These are phyloP conservation scores for Drosophila pruinosa DNA, from an alignment of 1,140 invertebrate species.

Conservation along the genomic window DNA sequence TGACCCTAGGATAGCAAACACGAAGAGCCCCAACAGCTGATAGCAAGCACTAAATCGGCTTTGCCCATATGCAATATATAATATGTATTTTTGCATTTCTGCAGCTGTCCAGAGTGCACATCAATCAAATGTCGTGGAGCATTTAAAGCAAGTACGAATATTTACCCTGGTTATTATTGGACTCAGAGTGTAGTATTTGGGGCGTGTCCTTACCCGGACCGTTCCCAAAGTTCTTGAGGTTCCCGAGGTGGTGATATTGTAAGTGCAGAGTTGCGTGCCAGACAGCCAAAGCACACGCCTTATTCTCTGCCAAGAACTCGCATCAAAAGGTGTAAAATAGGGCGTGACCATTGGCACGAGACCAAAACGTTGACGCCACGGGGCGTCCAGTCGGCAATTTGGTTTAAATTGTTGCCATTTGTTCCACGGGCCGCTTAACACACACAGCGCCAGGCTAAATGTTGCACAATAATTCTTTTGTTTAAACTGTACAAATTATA, in stretches of 20 bases:
- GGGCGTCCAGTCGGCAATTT: conserved; percentile 69
- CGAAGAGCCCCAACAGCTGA: conserved; percentile 57
- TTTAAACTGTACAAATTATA: conserved; percentile 72
- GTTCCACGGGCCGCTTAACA: conserved; percentile 56
- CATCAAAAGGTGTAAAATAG: conserved; percentile 64
- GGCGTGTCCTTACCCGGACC: conserved; percentile 44
- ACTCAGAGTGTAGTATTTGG: conserved; percentile 6
- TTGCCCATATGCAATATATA: conserved; percentile 14
- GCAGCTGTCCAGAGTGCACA: conserved; percentile 62
- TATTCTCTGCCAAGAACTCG: conserved; percentile 40
- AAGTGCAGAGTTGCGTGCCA: conserved; percentile 72
- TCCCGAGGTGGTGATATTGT: conserved; percentile 33
- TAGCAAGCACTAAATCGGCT: conserved; percentile 15
- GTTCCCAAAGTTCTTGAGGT: neutral
- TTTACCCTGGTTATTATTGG: conserved; percentile 32
- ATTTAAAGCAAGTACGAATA: conserved; percentile 55
- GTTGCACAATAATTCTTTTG: conserved; percentile 66
- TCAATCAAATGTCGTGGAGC: conserved; percentile 70
- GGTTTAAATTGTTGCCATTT: conserved; percentile 77
- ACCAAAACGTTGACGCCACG: conserved; percentile 48
- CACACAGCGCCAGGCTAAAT: conserved; percentile 22
- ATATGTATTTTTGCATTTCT: conserved; percentile 53
- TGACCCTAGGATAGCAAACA: conserved; percentile 57
- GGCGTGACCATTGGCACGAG: conserved; percentile 55
- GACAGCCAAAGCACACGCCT: conserved; percentile 51